Conservation (phyloP, 92 coral and sea anemone species). For the Palythoa grandiflora region DNA sequence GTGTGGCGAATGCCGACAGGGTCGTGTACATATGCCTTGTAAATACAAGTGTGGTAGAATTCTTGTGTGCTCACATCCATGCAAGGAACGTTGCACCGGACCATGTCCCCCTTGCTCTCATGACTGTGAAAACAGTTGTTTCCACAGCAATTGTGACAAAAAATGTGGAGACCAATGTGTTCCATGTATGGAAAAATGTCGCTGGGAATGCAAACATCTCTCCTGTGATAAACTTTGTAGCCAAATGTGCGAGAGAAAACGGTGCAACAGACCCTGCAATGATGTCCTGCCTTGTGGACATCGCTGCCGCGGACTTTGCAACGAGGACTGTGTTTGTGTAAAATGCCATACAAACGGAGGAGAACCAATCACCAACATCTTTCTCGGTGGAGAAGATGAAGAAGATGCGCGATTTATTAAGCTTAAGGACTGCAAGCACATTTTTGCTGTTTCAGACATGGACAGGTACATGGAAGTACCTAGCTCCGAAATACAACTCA, state of each 20-base stretch:
- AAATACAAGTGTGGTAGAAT: slow-evolving; percentile 61
- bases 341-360: slow-evolving; percentile 61
- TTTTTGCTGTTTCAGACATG: slow-evolving; percentile 79
- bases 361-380: slow-evolving; percentile 62
- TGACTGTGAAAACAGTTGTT: slow-evolving; percentile 69
- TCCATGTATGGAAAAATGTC: slow-evolving; percentile 78
- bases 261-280: slow-evolving; percentile 78
- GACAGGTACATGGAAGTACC: slow-evolving; percentile 60
- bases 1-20: slow-evolving; percentile 90
- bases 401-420: slow-evolving; percentile 75
- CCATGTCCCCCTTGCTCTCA: slow-evolving; percentile 85
- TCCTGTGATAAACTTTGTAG: slow-evolving; percentile 74
- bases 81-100: slow-evolving; percentile 62
- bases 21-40: slow-evolving; percentile 86
- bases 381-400: slow-evolving; percentile 82
- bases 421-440: slow-evolving; percentile 83
- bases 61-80: slow-evolving; percentile 84
- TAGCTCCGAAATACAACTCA: slow-evolving; percentile 51
- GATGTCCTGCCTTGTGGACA: slow-evolving; percentile 59
- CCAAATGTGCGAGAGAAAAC: slow-evolving; percentile 82
- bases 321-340: slow-evolving; percentile 78
- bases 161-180: slow-evolving; percentile 70
- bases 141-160: slow-evolving; percentile 68
- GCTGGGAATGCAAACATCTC: slow-evolving; percentile 81
- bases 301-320: slow-evolving; percentile 81